phyloP scores from a whole-genome alignment of 2,888 invertebrate species.

The Altica lythri region DNA sequence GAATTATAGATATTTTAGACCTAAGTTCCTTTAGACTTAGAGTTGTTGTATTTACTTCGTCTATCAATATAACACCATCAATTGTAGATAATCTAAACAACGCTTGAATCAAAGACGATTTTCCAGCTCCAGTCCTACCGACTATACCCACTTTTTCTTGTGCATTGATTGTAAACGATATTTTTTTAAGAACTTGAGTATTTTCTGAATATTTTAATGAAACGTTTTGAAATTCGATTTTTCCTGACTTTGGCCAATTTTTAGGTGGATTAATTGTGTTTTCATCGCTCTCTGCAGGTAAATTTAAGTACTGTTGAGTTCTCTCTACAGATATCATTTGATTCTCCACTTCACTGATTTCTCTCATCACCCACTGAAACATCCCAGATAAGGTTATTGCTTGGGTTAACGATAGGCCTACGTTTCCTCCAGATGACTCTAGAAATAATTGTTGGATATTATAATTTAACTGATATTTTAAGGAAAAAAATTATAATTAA shows the following conservation, averaged over 20 bases:
- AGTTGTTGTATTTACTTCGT: constrained; percentile 69
- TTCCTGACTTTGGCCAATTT: constrained; percentile 76
- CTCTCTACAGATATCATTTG: constrained; percentile 90
- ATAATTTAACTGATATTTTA: too few relatives aligned
- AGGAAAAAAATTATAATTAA: too few relatives aligned
- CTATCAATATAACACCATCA: constrained; percentile 79
- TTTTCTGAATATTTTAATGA: constrained; percentile 72
- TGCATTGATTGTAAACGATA: constrained; percentile 68
- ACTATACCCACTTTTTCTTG: constrained; percentile 77
- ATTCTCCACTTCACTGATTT: constrained; percentile 85
- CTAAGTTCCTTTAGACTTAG: constrained; percentile 76
- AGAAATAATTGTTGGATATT: too few relatives aligned
- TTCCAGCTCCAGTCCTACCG: constrained; percentile 83
- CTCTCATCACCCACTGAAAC: constrained; percentile 70
- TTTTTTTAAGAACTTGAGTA: constrained; percentile 75
- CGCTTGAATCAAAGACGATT: constrained; percentile 74
- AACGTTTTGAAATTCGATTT: constrained; percentile 69
- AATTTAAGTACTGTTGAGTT: constrained; percentile 74
- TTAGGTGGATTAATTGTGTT: constrained; percentile 65
- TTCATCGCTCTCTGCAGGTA: constrained; percentile 66
- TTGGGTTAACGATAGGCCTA: constrained; percentile 80
- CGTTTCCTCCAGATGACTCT: constrained; percentile 70
- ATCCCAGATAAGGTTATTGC: constrained; percentile 75
- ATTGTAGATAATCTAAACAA: constrained; percentile 79
- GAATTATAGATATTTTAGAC: constrained; percentile 80